phyloP scores from a whole-genome alignment of 2,113 vertebrate species.

The Sphaerodactylus townsendi region DNA sequence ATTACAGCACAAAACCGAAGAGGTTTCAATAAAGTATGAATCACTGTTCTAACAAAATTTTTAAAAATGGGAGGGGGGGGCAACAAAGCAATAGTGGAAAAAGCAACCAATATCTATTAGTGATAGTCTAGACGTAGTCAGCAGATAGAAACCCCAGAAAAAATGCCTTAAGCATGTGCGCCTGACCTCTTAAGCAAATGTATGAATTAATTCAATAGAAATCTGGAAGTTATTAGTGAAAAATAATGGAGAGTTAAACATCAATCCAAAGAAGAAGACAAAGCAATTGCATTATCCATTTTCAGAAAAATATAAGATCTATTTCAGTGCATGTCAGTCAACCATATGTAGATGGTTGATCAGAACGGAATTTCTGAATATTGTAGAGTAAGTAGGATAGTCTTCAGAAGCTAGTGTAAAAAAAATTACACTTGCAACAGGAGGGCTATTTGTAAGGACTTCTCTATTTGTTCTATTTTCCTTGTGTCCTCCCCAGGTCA shows the following conservation, averaged over 20 bases:
- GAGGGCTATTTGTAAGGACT: too few species aligned
- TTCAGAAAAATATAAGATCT: neutral
- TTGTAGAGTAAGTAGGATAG: neutral
- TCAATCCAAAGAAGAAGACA: neutral
- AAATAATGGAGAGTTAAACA: neutral
- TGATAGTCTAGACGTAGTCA: neutral
- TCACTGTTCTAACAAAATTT: neutral
- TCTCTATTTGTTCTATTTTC: too few species aligned
- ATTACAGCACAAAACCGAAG: slow-evolving; percentile 49
- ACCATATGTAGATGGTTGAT: neutral
- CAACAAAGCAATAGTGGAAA: accelerated
- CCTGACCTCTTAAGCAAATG: neutral
- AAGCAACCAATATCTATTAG: neutral
- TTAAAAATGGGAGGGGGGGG: neutral
- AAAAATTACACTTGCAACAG: too few species aligned
- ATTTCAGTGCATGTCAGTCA: neutral
- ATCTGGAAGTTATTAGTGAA: neutral
- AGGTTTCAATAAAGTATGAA: accelerated
- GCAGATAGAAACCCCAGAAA: neutral
- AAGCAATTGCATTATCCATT: neutral
- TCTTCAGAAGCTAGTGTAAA: too few species aligned
- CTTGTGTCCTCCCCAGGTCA: too few species aligned
- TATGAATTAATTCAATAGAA: neutral
- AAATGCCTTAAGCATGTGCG: neutral
- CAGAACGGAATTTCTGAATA: neutral